These are phyloP conservation scores for Caenorhabditis auriculariae DNA, from an alignment of 2,888 invertebrate genomes.

Conservation along the genomic window DNA sequence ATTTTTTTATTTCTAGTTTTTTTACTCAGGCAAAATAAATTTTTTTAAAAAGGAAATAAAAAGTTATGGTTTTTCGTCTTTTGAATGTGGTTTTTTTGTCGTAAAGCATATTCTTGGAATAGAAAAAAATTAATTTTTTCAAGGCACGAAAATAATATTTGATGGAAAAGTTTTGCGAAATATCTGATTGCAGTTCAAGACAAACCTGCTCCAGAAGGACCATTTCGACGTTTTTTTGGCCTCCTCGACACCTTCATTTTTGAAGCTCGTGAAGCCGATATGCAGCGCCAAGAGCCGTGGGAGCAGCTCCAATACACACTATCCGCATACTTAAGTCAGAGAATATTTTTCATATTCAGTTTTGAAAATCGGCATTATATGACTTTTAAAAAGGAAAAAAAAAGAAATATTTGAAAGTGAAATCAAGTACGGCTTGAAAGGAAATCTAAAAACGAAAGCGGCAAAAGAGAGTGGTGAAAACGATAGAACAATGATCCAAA, in stretches of 20 bases:
- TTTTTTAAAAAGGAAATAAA: too few relatives aligned
- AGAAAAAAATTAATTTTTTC: too few relatives aligned
- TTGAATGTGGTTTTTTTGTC: too few relatives aligned
- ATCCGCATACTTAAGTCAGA: conserved; percentile 20
- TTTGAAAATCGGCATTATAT: background rate
- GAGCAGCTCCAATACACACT: conserved; percentile 60
- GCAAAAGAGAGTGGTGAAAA: conserved; percentile 13
- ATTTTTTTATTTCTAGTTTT: too few relatives aligned
- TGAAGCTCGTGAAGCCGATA: conserved; percentile 57
- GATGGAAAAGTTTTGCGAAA: background rate
- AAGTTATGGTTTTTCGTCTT: too few relatives aligned
- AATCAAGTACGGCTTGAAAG: background rate
- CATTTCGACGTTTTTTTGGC: conserved; percentile 52
- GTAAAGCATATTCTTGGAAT: too few relatives aligned
- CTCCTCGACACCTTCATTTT: conserved; percentile 38
- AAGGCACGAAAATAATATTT: background rate
- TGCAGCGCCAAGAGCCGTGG: conserved; percentile 61
- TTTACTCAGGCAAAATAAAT: too few relatives aligned
- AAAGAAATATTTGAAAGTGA: background rate
- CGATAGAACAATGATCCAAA: too few relatives aligned
- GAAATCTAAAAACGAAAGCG: conserved; percentile 1
- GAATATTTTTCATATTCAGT: background rate
- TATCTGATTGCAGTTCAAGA: background rate
- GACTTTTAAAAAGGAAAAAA: background rate
- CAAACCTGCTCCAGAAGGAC: conserved; percentile 53